Evolutionary conservation across 2,113 vertebrate species (phyloP).

Genomic region (Rhinolophus ferrumequinum): DNA sequence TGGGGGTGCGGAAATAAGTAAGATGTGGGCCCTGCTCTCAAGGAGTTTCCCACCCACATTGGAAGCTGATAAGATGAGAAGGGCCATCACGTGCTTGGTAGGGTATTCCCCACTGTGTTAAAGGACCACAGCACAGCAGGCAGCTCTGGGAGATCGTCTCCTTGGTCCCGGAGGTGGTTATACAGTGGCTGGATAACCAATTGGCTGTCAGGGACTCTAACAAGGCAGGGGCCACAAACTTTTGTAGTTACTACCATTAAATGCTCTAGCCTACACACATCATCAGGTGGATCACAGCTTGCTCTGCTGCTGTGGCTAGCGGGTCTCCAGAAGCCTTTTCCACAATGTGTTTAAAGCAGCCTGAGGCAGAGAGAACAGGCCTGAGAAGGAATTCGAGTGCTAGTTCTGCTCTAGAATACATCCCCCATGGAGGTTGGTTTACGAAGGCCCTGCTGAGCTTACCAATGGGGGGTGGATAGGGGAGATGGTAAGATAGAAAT

Average conservation of each 20-base stretch:
- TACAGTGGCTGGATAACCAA: background rate
- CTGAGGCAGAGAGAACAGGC: background rate
- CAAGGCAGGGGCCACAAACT: background rate
- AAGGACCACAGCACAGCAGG: background rate
- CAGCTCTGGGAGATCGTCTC: background rate
- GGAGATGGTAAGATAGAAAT: background rate
- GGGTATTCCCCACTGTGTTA: background rate
- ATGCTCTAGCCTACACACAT: background rate
- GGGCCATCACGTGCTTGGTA: no score
- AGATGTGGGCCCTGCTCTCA: background rate
- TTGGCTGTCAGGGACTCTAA: background rate
- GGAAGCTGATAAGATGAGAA: background rate
- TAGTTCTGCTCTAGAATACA: background rate
- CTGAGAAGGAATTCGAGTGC: background rate
- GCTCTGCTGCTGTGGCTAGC: background rate
- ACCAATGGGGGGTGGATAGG: background rate
- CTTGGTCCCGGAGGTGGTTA: background rate
- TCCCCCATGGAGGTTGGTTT: background rate
- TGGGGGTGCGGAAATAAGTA: background rate
- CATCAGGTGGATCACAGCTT: rapidly evolving
- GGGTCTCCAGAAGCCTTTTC: background rate
- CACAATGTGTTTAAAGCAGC: background rate
- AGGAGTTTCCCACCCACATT: background rate
- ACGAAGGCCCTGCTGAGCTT: background rate
- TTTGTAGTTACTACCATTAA: background rate